Evolutionary conservation across 2,113 vertebrate genomes (phyloP).

Genomic region (Dipodomys stephensi): DNA sequence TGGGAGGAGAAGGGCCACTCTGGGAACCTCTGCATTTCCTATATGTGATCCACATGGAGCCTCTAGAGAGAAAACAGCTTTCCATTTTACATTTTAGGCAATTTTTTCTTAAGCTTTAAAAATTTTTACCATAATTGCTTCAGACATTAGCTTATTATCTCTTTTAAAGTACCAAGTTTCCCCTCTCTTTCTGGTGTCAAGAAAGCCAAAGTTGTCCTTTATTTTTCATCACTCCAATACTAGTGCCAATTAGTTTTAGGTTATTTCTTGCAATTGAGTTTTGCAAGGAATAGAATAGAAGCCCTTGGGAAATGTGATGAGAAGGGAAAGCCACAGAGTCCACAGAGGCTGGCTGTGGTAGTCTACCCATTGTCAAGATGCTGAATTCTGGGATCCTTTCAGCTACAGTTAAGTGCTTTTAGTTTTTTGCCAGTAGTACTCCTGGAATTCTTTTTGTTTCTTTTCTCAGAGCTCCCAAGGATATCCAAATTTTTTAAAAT

Average conservation of each 20-base stretch:
- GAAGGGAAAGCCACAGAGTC: background rate
- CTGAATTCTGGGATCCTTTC: background rate
- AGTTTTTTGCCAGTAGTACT: background rate
- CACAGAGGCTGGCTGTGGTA: background rate
- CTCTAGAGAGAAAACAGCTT: background rate
- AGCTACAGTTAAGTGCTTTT: background rate
- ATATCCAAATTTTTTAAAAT: background rate
- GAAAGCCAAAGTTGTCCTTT: background rate
- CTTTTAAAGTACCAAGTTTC: background rate
- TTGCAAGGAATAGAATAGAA: constrained; percentile 37
- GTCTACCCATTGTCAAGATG: background rate
- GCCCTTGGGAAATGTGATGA: background rate
- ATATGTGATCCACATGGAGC: background rate
- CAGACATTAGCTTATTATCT: constrained; percentile 16
- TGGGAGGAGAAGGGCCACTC: background rate
- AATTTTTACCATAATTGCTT: background rate
- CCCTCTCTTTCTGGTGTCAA: background rate
- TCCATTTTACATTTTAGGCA: background rate
- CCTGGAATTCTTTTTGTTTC: background rate
- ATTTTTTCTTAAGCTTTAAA: constrained; percentile 19
- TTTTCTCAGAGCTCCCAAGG: constrained; percentile 21
- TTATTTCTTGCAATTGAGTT: constrained; percentile 16
- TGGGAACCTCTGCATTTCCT: background rate
- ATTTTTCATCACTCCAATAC: background rate
- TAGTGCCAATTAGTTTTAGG: constrained; percentile 9